Evolutionary conservation across 1,140 invertebrate genomes (phyloP), one percentile per base, ranked within the genome.

Genomic region (Plutomurus gul): DNA sequence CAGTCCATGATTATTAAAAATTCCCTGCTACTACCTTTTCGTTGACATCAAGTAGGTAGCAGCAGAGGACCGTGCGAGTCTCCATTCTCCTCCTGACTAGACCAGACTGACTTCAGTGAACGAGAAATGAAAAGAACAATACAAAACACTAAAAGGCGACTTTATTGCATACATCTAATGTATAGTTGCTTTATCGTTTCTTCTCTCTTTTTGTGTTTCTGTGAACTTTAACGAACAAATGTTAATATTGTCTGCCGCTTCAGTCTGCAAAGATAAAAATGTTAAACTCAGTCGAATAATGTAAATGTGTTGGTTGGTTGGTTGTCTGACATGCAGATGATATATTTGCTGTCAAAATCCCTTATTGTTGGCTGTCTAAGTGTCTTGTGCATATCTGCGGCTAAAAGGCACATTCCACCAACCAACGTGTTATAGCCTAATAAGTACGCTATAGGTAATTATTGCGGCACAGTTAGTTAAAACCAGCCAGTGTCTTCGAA

Each of bases 341-440:
- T 65, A 65, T 36, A 65, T 65, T 65, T 65, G 56, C 56, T 65
- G 56, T 65, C 56, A 65, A 30, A 13, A 65, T 65, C n/a, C n/a
- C n/a, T n/a, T n/a, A n/a, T n/a, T n/a, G n/a, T n/a, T n/a, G n/a
- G n/a, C n/a, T n/a, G n/a, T n/a, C n/a, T n/a, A n/a, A n/a, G n/a
- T n/a, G n/a, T n/a, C n/a, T n/a, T n/a, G n/a, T n/a, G n/a, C n/a
- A n/a, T n/a, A n/a, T n/a, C n/a, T n/a, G n/a, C n/a, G n/a, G n/a
- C n/a, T n/a, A n/a, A n/a, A n/a, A n/a, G n/a, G n/a, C n/a, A n/a
- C n/a, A n/a, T n/a, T n/a, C n/a, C n/a, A n/a, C n/a, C n/a, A n/a
- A n/a, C n/a, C n/a, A n/a, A n/a, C n/a, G n/a, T n/a, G n/a, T n/a
- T n/a, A n/a, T n/a, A n/a, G n/a, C n/a, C n/a, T n/a, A n/a, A n/a